Percentiles rank a stretch among this genome's conserved stretches.
phyloP scores from a whole-genome alignment of 2,113 vertebrate genomes.

The Pterocles gutturalis region DNA sequence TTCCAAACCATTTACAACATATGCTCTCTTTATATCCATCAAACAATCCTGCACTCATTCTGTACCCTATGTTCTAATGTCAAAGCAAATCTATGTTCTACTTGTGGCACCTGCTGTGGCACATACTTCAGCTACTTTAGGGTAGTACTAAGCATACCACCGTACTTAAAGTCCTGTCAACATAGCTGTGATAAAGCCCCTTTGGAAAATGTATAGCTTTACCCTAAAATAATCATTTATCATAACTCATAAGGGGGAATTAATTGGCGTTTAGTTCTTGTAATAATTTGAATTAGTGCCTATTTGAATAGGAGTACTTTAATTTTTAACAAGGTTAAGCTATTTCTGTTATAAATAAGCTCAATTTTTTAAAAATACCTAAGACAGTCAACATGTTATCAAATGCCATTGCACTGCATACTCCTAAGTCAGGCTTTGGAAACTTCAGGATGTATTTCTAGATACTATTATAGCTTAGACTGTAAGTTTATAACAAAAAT shows the following conservation, averaged over 20 bases:
- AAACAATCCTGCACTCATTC: background rate
- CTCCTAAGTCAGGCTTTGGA: background rate
- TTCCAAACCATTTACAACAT: background rate
- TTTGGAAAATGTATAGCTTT: conserved; percentile 52
- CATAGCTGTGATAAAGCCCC: conserved; percentile 44
- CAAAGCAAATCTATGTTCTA: conserved; percentile 23
- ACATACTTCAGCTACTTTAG: conserved; percentile 54
- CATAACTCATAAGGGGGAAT: conserved; percentile 16
- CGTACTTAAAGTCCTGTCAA: conserved; percentile 37
- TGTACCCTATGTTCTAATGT: conserved; percentile 1
- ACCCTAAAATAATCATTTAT: conserved; percentile 33
- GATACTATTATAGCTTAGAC: background rate
- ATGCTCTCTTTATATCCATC: background rate
- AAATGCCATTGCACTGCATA: background rate
- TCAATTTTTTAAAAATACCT: background rate
- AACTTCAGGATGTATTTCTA: background rate
- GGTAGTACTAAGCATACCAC: conserved; percentile 26
- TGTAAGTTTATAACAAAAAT: background rate
- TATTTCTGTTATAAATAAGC: background rate
- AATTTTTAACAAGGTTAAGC: background rate
- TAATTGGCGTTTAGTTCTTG: conserved; percentile 27
- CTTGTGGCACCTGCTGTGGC: conserved; percentile 40
- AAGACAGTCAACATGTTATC: background rate
- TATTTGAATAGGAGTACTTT: background rate
- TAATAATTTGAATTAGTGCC: background rate